Conservation (phyloP, 1,140 invertebrate species). For the Spodoptera frugiperda region DNA sequence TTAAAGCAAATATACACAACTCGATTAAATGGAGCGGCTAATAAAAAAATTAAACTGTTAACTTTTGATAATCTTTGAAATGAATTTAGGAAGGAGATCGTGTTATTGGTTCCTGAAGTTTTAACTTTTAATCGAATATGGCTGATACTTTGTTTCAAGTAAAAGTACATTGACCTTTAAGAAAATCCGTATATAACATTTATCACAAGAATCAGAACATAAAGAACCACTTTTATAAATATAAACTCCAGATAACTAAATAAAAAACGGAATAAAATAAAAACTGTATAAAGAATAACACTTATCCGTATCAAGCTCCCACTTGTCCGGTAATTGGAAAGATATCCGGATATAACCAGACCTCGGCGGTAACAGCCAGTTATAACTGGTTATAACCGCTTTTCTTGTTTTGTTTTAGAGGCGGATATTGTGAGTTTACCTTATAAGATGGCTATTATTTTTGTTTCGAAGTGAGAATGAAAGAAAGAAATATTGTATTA, state of each 20-base stretch:
- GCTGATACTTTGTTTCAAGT: not conserved
- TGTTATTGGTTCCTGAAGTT: not conserved
- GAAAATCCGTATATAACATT: too few species aligned
- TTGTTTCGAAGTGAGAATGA: not conserved
- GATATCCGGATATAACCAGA: constrained; percentile 51
- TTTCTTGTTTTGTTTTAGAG: constrained; percentile 23
- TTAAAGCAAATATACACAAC: not conserved
- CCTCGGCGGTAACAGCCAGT: constrained; percentile 40
- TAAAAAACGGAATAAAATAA: not conserved
- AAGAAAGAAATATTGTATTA: constrained; percentile 19
- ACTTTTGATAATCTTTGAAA: constrained; percentile 13
- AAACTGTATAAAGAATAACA: not conserved
- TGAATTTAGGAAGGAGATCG: constrained; percentile 5
- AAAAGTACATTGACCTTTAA: not conserved
- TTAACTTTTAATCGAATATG: not conserved
- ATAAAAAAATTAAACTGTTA: constrained; percentile 59
- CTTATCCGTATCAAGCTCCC: constrained; percentile 49
- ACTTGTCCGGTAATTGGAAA: constrained; percentile 64
- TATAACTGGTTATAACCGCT: constrained; percentile 46
- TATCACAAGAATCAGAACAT: too few species aligned
- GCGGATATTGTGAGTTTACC: constrained; percentile 1
- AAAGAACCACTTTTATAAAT: not conserved
- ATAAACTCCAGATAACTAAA: not conserved
- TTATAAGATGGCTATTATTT: constrained; percentile 27
- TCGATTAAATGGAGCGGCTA: constrained; percentile 58